phyloP scores from a whole-genome alignment of 2,888 invertebrate species.

The Hirtodrosophila histrioides region DNA sequence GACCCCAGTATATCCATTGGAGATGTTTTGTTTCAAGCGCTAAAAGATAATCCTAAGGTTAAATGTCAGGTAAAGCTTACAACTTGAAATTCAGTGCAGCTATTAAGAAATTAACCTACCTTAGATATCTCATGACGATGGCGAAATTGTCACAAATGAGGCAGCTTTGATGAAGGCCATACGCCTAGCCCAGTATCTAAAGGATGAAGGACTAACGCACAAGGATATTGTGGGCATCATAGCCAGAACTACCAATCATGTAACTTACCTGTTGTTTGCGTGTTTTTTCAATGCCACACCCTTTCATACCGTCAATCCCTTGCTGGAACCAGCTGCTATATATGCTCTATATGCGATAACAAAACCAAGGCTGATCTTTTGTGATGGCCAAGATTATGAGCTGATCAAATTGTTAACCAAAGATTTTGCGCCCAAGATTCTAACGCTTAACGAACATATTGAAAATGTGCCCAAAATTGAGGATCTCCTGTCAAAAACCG shows the following conservation, averaged over 20 bases:
- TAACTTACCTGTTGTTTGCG: slow-evolving; percentile 55
- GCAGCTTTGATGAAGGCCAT: slow-evolving; percentile 43
- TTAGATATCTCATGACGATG: slow-evolving; percentile 51
- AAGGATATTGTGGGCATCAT: slow-evolving; percentile 64
- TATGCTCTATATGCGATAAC: slow-evolving; percentile 47
- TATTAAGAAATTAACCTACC: background rate
- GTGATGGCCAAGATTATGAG: slow-evolving; percentile 51
- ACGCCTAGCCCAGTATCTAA: slow-evolving; percentile 49
- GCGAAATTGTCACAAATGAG: slow-evolving; percentile 38
- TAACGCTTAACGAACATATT: slow-evolving; percentile 27
- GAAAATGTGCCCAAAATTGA: slow-evolving; percentile 25
- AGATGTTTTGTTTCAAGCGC: slow-evolving; percentile 25
- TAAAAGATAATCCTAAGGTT: slow-evolving; percentile 28
- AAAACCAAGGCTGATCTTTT: slow-evolving; percentile 66
- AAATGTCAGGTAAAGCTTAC: slow-evolving; percentile 30
- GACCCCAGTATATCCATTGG: slow-evolving; percentile 31
- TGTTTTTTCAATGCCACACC: slow-evolving; percentile 58
- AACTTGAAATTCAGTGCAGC: background rate
- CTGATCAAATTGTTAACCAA: slow-evolving; percentile 28
- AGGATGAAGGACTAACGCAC: slow-evolving; percentile 41
- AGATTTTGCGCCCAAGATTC: slow-evolving; percentile 41
- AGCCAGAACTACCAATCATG: slow-evolving; percentile 44
- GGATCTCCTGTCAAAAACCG: slow-evolving; percentile 11
- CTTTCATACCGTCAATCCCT: slow-evolving; percentile 62
- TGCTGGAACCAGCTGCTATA: slow-evolving; percentile 36